Evolutionary conservation across 2,797 vertebrate species (phyloP).

Genomic region (Champsocephalus esox): DNA sequence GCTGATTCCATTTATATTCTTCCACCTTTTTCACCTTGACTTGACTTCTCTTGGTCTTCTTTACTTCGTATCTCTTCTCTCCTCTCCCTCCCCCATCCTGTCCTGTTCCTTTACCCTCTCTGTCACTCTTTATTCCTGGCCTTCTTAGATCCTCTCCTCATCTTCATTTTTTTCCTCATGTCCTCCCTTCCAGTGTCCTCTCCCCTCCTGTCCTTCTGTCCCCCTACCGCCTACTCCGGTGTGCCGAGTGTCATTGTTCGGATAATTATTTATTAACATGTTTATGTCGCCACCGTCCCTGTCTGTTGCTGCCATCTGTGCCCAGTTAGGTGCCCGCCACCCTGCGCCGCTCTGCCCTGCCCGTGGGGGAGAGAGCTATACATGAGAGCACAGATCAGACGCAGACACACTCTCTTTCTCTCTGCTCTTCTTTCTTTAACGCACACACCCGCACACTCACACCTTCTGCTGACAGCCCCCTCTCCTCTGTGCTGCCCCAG

Average conservation of each 20-base stretch:
- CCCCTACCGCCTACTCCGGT: slow-evolving; percentile 31
- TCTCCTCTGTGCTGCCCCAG: slow-evolving; percentile 66
- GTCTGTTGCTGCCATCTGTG: slow-evolving; percentile 81
- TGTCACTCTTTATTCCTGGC: slow-evolving; percentile 39
- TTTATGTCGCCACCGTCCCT: slow-evolving; percentile 67
- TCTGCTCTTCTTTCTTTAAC: slow-evolving; percentile 42
- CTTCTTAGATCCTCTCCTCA: slow-evolving; percentile 36
- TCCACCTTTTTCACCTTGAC: slow-evolving; percentile 17
- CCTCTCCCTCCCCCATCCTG: slow-evolving; percentile 14
- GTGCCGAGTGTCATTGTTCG: slow-evolving; percentile 76
- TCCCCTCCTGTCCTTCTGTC: slow-evolving; percentile 49
- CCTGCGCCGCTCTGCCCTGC: slow-evolving; percentile 74
- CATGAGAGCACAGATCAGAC: slow-evolving; percentile 68
- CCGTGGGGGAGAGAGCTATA: slow-evolving; percentile 65
- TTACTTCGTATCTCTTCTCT: slow-evolving; percentile 10
- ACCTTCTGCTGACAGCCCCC: slow-evolving; percentile 72
- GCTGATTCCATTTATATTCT: slow-evolving; percentile 21
- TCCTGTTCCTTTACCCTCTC: slow-evolving; percentile 39
- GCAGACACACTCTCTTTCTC: slow-evolving; percentile 13
- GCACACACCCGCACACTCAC: slow-evolving; percentile 50
- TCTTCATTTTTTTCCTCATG: slow-evolving; percentile 21
- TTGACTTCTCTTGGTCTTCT: slow-evolving; percentile 30
- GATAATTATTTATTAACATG: slow-evolving; percentile 81
- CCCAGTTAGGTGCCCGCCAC: slow-evolving; percentile 78
- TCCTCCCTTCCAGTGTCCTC: slow-evolving; percentile 33